phyloP scores from a whole-genome alignment of 2,888 invertebrate species.

The Lasioglossum marginatum region DNA sequence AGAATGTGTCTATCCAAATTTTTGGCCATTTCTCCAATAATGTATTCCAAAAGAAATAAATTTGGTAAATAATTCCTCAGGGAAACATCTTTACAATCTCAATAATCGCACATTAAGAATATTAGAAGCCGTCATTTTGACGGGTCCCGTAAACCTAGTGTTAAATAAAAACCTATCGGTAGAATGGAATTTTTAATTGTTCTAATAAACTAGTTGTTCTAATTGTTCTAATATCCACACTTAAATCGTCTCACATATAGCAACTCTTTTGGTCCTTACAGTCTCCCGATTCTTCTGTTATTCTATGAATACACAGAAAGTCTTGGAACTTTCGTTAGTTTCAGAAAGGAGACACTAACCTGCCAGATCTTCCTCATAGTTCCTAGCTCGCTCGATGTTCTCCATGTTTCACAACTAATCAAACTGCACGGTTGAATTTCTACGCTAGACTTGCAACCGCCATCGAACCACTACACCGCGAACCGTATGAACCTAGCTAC shows the following conservation, averaged over 20 bases:
- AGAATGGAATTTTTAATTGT: background rate
- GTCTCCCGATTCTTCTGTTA: background rate
- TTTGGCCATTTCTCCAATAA: too few relatives aligned
- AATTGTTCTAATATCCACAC: too few relatives aligned
- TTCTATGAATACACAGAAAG: background rate
- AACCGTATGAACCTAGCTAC: conserved; percentile 12
- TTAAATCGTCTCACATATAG: too few relatives aligned
- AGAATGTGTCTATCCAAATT: too few relatives aligned
- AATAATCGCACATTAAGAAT: too few relatives aligned
- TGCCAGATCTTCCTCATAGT: conserved; percentile 23
- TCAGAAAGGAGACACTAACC: conserved; percentile 44
- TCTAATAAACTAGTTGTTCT: too few relatives aligned
- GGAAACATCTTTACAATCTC: too few relatives aligned
- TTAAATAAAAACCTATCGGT: background rate
- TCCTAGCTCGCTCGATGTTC: background rate
- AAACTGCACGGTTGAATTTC: background rate
- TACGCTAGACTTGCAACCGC: background rate
- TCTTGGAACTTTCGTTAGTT: background rate
- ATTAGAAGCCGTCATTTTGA: too few relatives aligned
- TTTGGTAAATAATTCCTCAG: too few relatives aligned
- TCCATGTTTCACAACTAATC: conserved; percentile 15
- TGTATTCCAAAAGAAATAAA: too few relatives aligned
- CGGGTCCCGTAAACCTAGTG: too few relatives aligned
- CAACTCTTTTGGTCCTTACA: too few relatives aligned
- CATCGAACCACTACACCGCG: conserved; percentile 9